A percentile compares a stretch with the other conserved stretches of the same genome.
phyloP scores from a whole-genome alignment of 2,797 vertebrate genomes.

The Ambastaia sidthimunki region DNA sequence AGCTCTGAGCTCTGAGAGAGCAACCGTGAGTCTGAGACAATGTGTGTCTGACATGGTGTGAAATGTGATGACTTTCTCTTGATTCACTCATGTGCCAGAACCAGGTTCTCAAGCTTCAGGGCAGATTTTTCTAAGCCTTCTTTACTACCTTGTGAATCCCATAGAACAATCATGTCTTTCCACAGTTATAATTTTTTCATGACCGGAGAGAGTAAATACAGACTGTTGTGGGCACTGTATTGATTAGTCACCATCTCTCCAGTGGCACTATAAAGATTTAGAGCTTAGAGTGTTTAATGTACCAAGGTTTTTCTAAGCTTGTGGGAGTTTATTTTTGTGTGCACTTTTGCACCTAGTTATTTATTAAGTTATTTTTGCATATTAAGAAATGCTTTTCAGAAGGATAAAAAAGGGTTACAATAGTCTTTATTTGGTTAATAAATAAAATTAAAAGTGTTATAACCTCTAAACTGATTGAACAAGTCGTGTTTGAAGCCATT shows the following conservation, averaged over 20 bases:
- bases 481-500: neutral
- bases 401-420: no score
- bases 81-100: constrained; percentile 55
- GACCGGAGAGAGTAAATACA: neutral
- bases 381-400: neutral
- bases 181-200: constrained; percentile 23
- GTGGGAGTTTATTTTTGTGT: no score
- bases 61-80: constrained; percentile 71
- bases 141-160: constrained; percentile 52
- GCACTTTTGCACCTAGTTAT: no score
- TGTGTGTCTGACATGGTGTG: constrained; percentile 56
- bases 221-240: neutral
- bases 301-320: no score
- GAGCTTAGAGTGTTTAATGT: no score
- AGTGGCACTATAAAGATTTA: neutral
- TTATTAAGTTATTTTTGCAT: neutral
- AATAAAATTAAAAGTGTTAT: no score
- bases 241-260: constrained; percentile 15
- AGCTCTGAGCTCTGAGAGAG: constrained; percentile 64
- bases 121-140: no score
- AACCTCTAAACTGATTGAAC: neutral
- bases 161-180: constrained; percentile 26
- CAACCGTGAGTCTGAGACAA: constrained; percentile 67
- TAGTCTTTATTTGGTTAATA: no score
- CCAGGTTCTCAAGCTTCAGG: constrained; percentile 51